A percentile compares a stretch with the other conserved stretches of the same genome.
Conservation (phyloP, 2,888 invertebrate genomes). For the Limnephilus rhombicus region DNA sequence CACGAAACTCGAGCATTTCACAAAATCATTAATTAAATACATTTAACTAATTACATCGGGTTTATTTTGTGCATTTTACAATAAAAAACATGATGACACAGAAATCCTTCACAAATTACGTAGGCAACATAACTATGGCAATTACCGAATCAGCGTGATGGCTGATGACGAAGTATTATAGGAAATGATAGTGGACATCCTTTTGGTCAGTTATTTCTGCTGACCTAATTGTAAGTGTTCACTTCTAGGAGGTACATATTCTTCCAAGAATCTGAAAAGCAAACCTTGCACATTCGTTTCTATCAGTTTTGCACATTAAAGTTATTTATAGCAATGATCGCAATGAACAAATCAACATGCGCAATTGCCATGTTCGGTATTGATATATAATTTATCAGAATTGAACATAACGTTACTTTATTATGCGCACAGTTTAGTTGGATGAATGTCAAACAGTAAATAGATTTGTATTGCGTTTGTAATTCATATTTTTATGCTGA, state of each 20-base stretch:
- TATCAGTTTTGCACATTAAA: not conserved
- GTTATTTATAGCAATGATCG: not conserved
- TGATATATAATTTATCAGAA: too few relatives aligned
- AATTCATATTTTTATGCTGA: not conserved
- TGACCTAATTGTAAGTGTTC: not conserved
- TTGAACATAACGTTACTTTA: not conserved
- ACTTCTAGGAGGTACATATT: not conserved
- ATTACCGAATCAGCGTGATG: not conserved
- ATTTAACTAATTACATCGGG: not conserved
- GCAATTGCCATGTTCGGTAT: too few relatives aligned
- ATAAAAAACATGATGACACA: not conserved
- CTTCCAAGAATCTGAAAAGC: not conserved
- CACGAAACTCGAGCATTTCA: not conserved
- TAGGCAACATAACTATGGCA: not conserved
- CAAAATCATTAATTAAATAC: not conserved
- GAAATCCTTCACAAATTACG: not conserved
- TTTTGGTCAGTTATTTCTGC: not conserved
- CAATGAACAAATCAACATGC: not conserved
- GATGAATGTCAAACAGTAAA: not conserved
- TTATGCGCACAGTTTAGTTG: not conserved
- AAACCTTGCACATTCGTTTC: not conserved
- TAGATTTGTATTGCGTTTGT: not conserved
- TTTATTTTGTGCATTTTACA: not conserved
- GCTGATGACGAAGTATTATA: not conserved
- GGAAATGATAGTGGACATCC: not conserved